phyloP scores from a whole-genome alignment of 2,797 vertebrate genomes.

The Falco peregrinus region DNA sequence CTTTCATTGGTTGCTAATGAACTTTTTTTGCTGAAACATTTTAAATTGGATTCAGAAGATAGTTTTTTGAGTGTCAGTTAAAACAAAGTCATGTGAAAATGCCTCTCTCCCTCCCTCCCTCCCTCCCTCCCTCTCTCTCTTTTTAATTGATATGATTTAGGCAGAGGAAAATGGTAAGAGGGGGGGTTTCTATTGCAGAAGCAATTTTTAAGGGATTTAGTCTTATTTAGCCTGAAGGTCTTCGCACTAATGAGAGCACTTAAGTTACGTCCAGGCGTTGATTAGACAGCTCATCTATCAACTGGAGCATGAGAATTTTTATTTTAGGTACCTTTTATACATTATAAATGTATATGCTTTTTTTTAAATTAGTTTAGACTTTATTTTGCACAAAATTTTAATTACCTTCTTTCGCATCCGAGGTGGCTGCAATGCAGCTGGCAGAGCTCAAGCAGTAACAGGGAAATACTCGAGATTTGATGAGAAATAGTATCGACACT shows the following conservation, averaged over 20 bases:
- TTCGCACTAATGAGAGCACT: slow-evolving; percentile 84
- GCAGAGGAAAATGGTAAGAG: slow-evolving; percentile 69
- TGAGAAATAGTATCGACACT: neutral
- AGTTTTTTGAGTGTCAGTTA: slow-evolving; percentile 68
- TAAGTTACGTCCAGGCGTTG: slow-evolving; percentile 79
- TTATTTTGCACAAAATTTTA: slow-evolving; percentile 55
- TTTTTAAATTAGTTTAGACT: slow-evolving; percentile 38
- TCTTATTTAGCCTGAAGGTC: slow-evolving; percentile 81
- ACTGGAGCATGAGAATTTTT: slow-evolving; percentile 78
- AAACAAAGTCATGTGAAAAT: slow-evolving; percentile 73
- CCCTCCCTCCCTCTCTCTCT: slow-evolving; percentile 25
- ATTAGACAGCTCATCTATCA: slow-evolving; percentile 82
- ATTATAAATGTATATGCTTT: slow-evolving; percentile 53
- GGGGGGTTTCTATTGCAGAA: slow-evolving; percentile 76
- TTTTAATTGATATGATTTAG: slow-evolving; percentile 75
- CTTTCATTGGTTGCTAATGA: slow-evolving; percentile 58
- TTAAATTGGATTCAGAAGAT: slow-evolving; percentile 57
- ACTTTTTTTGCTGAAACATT: slow-evolving; percentile 63
- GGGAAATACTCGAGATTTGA: neutral
- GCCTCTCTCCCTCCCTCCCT: neutral
- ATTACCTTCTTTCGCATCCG: slow-evolving; percentile 31
- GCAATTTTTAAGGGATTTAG: slow-evolving; percentile 81
- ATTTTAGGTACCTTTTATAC: slow-evolving; percentile 72
- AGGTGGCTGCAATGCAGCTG: neutral
- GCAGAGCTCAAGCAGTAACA: neutral